Conservation (phyloP, 2,113 vertebrate genomes). For the Ameiurus melas region DNA sequence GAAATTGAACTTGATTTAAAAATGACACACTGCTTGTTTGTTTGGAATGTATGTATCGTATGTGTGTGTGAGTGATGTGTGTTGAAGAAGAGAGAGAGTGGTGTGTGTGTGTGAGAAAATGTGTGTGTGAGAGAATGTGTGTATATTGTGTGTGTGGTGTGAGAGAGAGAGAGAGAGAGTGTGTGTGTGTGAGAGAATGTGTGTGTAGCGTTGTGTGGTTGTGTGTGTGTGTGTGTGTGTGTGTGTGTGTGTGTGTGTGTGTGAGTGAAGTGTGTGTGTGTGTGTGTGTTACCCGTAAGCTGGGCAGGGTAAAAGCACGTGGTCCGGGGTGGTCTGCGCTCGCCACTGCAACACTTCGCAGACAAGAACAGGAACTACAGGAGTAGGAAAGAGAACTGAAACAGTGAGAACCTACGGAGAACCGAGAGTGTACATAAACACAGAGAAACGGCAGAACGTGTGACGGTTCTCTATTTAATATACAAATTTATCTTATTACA, state of each 20-base stretch:
- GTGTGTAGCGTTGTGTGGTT: too few relatives aligned
- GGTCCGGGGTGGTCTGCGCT: constrained; percentile 96
- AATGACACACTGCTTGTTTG: neutral
- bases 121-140: too few relatives aligned
- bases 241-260: constrained; percentile 15
- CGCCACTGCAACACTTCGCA: constrained; percentile 96
- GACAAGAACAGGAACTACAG: constrained; percentile 95
- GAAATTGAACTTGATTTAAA: neutral
- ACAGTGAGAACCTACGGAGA: constrained; percentile 9
- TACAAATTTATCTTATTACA: neutral
- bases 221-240: neutral
- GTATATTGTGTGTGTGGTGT: too few relatives aligned
- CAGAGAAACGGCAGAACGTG: neutral
- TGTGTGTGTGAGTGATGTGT: too few relatives aligned
- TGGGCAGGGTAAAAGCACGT: constrained; percentile 95
- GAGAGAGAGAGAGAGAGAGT: too few relatives aligned
- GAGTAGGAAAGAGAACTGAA: constrained; percentile 29
- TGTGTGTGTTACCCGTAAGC: constrained; percentile 76
- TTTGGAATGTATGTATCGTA: neutral
- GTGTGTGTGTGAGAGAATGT: too few relatives aligned
- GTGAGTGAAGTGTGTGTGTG: constrained; percentile 29
- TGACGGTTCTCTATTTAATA: neutral
- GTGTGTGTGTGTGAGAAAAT: too few relatives aligned
- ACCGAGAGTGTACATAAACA: neutral
- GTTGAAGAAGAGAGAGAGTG: too few relatives aligned